These are phyloP conservation scores for Ichneumoninae sp. DNA, from an alignment of 2,888 invertebrate species.

Conservation along the genomic window DNA sequence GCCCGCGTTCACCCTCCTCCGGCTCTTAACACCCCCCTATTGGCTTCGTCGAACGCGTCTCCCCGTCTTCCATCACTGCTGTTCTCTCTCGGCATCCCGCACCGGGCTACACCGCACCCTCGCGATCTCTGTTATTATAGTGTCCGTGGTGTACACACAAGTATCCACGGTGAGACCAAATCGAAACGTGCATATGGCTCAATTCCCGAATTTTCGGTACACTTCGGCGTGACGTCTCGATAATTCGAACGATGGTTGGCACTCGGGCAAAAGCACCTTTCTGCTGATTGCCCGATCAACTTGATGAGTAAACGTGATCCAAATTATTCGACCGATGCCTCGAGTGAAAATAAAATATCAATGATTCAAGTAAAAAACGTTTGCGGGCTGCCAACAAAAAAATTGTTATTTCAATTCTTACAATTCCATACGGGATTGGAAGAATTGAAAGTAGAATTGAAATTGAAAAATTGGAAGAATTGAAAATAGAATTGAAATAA, in stretches of 20 bases:
- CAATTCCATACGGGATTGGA: no score
- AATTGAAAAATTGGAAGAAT: no score
- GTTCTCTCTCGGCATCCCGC: conserved; percentile 59
- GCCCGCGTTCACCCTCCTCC: conserved; percentile 28
- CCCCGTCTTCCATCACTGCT: conserved; percentile 68
- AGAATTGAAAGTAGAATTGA: no score
- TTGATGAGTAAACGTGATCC: neutral
- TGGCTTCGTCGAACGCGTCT: conserved; percentile 54
- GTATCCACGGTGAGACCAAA: conserved; percentile 1
- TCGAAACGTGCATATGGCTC: conserved; percentile 54
- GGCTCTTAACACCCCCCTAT: conserved; percentile 59
- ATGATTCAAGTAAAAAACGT: no score
- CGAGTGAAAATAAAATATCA: no score
- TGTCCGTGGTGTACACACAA: conserved; percentile 26
- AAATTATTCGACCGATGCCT: neutral
- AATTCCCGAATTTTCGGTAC: conserved; percentile 47
- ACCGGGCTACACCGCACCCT: conserved; percentile 61
- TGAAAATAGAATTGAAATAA: no score
- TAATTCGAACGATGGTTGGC: conserved; percentile 49
- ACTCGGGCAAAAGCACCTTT: neutral
- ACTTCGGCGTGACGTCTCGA: conserved; percentile 41
- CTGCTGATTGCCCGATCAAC: neutral
- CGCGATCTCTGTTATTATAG: conserved; percentile 67
- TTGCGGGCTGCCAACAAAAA: no score
- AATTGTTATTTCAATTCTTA: no score